Percentiles rank a stretch among this genome's conserved stretches.
phyloP scores from a whole-genome alignment of 2,888 invertebrate species.

The Drosophila birchii region DNA sequence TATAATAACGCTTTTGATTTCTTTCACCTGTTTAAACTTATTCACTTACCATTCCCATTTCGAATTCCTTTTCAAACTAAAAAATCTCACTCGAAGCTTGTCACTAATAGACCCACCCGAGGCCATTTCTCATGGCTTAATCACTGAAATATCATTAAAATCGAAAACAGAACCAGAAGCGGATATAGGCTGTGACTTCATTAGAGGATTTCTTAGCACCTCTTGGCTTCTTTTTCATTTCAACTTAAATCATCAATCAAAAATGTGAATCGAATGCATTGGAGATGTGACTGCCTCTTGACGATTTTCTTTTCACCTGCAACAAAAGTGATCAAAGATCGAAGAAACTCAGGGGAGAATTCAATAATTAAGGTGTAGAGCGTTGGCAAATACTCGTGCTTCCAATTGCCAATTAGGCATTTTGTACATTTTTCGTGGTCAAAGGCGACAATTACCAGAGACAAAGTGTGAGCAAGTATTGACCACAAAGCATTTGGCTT shows the following conservation, averaged over 20 bases:
- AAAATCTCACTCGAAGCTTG: constrained; percentile 1
- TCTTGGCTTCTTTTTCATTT: constrained; percentile 13
- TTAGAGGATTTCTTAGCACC: constrained; percentile 28
- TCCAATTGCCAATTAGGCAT: constrained; percentile 81
- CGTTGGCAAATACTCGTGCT: constrained; percentile 8
- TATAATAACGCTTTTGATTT: no score
- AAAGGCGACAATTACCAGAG: constrained; percentile 66
- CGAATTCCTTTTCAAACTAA: neutral
- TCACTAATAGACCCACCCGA: constrained; percentile 38
- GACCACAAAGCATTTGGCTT: constrained; percentile 60
- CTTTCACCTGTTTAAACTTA: neutral
- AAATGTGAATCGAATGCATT: constrained; percentile 14
- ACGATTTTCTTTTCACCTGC: constrained; percentile 31
- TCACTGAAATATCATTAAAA: constrained; percentile 23
- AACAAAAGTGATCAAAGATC: constrained; percentile 19
- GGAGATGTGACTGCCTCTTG: constrained; percentile 26
- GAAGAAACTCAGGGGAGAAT: constrained; percentile 21
- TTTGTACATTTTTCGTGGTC: constrained; percentile 68
- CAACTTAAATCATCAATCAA: constrained; percentile 39
- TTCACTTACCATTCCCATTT: neutral
- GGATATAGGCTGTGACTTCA: constrained; percentile 34
- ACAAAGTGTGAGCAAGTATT: constrained; percentile 33
- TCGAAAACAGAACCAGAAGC: constrained; percentile 16
- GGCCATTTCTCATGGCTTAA: constrained; percentile 48
- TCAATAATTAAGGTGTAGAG: constrained; percentile 28